Evolutionary conservation across 2,888 invertebrate species (phyloP).

Genomic region (Galerucella nymphaeae): DNA sequence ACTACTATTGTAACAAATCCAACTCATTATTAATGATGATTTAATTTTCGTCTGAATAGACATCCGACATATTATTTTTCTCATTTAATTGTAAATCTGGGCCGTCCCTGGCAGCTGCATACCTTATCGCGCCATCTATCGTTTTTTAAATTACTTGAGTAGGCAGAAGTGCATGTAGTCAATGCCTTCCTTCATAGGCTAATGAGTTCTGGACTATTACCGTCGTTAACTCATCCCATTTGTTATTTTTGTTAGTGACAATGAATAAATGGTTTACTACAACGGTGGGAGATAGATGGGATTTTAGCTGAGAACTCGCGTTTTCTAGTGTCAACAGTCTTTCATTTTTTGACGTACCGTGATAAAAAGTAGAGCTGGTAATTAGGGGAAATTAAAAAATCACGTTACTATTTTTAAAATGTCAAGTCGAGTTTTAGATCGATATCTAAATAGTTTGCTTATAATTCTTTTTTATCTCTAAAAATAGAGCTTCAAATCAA

Average conservation of each 20-base stretch:
- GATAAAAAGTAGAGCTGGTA: constrained; percentile 8
- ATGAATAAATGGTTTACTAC: constrained; percentile 55
- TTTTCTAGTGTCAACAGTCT: constrained; percentile 15
- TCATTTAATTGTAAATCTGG: constrained; percentile 5
- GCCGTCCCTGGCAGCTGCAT: constrained; percentile 12
- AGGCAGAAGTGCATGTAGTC: constrained; percentile 49
- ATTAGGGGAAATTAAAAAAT: background rate
- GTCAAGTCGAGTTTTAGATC: background rate
- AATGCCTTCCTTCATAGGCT: constrained; percentile 63
- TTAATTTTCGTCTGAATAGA: background rate
- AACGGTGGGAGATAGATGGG: constrained; percentile 33
- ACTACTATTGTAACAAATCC: background rate
- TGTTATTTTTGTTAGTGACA: constrained; percentile 61
- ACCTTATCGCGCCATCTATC: constrained; percentile 24
- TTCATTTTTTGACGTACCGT: constrained; percentile 10
- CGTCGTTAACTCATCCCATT: constrained; percentile 60
- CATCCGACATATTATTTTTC: background rate
- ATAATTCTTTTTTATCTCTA: too few species aligned
- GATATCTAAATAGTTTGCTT: background rate
- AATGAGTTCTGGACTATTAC: constrained; percentile 64
- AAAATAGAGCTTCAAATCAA: too few species aligned
- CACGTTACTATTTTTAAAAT: background rate
- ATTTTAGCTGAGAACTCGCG: constrained; percentile 1
- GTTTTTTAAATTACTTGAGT: constrained; percentile 48
- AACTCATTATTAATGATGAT: background rate